phyloP scores from a whole-genome alignment of 2,797 vertebrate genomes.

The Alca torda region DNA sequence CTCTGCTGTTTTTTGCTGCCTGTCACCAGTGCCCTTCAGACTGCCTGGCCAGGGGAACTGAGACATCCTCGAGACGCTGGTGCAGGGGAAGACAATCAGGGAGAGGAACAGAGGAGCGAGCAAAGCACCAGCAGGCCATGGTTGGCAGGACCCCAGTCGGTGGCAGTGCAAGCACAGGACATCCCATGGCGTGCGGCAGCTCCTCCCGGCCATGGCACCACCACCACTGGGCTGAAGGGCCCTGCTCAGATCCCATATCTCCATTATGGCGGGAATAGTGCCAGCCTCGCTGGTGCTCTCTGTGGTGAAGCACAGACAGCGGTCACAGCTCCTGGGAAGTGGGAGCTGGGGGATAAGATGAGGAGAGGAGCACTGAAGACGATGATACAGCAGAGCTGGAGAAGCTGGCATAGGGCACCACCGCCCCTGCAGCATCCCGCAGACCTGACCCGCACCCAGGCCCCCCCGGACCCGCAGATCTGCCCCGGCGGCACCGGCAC shows the following conservation, averaged over 20 bases:
- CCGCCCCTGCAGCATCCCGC: neutral
- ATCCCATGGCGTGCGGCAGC: accelerated
- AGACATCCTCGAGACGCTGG: neutral
- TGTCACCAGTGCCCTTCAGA: neutral
- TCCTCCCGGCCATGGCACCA: neutral
- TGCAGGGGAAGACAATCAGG: neutral
- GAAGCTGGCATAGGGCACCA: neutral
- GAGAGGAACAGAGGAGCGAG: neutral
- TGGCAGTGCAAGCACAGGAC: neutral
- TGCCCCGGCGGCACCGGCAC: accelerated
- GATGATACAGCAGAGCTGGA: neutral
- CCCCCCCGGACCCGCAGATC: accelerated
- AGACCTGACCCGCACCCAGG: neutral
- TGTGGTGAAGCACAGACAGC: accelerated
- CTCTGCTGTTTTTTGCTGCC: neutral
- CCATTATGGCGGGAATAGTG: accelerated
- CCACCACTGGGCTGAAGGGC: accelerated
- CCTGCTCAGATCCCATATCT: neutral
- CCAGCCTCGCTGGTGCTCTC: neutral
- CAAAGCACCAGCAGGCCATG: neutral
- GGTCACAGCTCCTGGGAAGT: neutral
- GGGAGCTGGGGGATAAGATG: neutral
- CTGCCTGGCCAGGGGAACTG: neutral
- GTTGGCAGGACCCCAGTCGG: accelerated
- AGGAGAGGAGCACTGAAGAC: accelerated